Evolutionary conservation across 1,140 invertebrate genomes (phyloP).

Genomic region (Ostrea edulis): DNA sequence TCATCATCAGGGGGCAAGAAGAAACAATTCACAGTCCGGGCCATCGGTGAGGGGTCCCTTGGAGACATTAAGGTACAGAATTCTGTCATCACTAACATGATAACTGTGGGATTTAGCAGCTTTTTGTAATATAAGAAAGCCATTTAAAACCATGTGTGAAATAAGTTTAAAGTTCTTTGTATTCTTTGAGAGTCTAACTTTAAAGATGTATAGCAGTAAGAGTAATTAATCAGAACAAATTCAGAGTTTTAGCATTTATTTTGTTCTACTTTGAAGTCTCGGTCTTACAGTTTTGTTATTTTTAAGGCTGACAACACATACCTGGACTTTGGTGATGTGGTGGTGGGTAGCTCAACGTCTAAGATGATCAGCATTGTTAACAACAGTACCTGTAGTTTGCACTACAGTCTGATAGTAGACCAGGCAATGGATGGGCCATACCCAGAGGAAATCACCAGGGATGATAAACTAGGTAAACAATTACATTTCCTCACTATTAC

Average conservation of each 20-base stretch:
- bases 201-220: too few relatives aligned
- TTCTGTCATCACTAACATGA: not conserved
- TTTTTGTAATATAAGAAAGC: too few relatives aligned
- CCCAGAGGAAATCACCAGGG: constrained; percentile 61
- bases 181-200: too few relatives aligned
- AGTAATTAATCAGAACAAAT: too few relatives aligned
- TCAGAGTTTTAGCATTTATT: too few relatives aligned
- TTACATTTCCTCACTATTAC: not conserved
- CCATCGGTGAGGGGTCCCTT: constrained; percentile 74
- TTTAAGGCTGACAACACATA: constrained; percentile 73
- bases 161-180: too few relatives aligned
- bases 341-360: constrained; percentile 76
- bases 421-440: constrained; percentile 71
- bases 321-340: constrained; percentile 77
- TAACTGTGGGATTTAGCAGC: too few relatives aligned
- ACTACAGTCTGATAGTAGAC: constrained; percentile 74
- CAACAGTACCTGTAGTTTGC: constrained; percentile 76
- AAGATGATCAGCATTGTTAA: constrained; percentile 73
- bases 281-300: not conserved
- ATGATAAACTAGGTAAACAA: constrained; percentile 66
- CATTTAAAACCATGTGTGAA: too few relatives aligned
- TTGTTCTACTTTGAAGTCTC: not conserved
- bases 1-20: constrained; percentile 74
- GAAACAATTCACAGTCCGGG: constrained; percentile 72
- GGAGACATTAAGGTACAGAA: constrained; percentile 73